Base-by-base conservation (phyloP, 2,888 invertebrate species). In the Lithophane leautieri region DNA sequence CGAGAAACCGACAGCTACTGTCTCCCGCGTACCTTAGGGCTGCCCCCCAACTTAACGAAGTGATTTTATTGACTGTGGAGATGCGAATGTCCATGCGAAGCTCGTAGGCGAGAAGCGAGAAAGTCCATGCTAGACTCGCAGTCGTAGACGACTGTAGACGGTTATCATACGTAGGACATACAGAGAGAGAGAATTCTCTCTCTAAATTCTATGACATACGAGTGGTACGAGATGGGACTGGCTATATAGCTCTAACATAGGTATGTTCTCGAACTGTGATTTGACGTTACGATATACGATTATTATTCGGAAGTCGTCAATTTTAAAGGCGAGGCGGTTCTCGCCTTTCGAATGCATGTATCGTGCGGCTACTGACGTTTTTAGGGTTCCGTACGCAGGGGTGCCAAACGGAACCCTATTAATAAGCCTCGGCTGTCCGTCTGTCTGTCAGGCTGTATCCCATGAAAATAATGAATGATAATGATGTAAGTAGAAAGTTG, bases 1-100 rank as follows among this genome's bases (percentile, higher is more conserved):
- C 61, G 66, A 12, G 25, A 4, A 8, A 34, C 58, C 50, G 22
- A 16, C 12, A 0, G 81, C 78, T 81, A 73, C 84, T 40, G 71
- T 65, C 28, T 54, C 34, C 63, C 63, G 40, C 56, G 22, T 42
- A 50, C n/a, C 28, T 60, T 28, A 65, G 68, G 54, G 34, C 58
- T 65, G 63, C 8, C 63, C 9, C 8, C 50, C 0, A 22, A 16
- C 14, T 14, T 28, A 25, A 58, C 50, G 2, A 50, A 2, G 2
- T 22, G 50, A 50, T 54, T 54, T 54, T 54, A n/a, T 54, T 54
- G 54, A 54, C n/a, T 1, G 54, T n/a, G 54, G 54, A 12, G n/a
- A 54, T n/a, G 54, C n/a, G n/a, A n/a, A 52, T 52, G 52, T n/a
- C 12, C 2, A 22, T 22, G 22, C 12, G 14, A 47, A 8, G 19